These are phyloP conservation scores for Drosophila kanapiae DNA, from an alignment of 1,140 invertebrate species.

Conservation along the genomic window DNA sequence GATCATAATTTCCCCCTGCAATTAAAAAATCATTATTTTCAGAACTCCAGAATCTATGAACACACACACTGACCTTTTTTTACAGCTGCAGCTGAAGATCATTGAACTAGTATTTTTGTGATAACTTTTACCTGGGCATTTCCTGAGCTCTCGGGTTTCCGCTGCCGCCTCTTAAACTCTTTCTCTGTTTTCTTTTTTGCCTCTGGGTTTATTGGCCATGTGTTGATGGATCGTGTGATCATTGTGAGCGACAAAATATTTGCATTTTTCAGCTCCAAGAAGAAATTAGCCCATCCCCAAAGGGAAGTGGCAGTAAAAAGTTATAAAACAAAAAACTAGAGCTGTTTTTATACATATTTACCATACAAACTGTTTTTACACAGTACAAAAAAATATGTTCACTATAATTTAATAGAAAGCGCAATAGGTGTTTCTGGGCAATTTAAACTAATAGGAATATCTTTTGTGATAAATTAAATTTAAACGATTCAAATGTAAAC, in stretches of 20 bases:
- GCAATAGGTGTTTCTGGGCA: too few relatives aligned
- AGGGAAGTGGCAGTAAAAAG: constrained; percentile 34
- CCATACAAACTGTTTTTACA: neutral
- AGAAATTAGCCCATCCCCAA: constrained; percentile 25
- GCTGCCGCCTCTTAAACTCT: constrained; percentile 40
- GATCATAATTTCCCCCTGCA: constrained; percentile 2
- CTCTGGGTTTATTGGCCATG: constrained; percentile 21
- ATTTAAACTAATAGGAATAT: too few relatives aligned
- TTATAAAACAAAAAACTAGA: neutral
- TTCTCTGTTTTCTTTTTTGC: constrained; percentile 6
- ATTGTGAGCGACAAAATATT: constrained; percentile 33
- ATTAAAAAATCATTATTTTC: constrained; percentile 28
- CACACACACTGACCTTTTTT: neutral
- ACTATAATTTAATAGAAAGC: neutral
- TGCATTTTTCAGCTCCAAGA: constrained; percentile 35
- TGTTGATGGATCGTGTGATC: constrained; percentile 25
- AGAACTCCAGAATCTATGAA: neutral
- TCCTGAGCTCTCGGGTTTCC: constrained; percentile 45
- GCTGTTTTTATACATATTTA: neutral
- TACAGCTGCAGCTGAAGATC: constrained; percentile 28
- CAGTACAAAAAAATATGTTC: neutral
- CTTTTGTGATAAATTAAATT: too few relatives aligned
- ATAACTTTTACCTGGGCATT: constrained; percentile 45
- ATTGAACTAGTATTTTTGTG: constrained; percentile 38
- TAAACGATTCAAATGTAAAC: too few relatives aligned